phyloP scores from a whole-genome alignment of 2,888 invertebrate genomes.

The Drosophila nigritarsus region DNA sequence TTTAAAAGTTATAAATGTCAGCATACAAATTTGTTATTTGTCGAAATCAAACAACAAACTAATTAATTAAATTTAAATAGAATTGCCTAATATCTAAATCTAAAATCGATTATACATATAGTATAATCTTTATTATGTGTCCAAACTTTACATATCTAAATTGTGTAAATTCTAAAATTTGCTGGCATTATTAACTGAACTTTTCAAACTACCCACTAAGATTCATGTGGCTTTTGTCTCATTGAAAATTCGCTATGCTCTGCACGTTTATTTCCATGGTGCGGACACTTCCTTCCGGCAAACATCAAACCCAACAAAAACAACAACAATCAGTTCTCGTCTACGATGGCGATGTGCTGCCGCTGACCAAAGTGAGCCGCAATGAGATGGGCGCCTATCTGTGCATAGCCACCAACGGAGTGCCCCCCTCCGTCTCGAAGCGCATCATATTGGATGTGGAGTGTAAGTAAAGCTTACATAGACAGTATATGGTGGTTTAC shows the following conservation, averaged over 20 bases:
- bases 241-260: conserved; percentile 52
- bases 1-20: conserved; percentile 20
- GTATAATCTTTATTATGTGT: background rate
- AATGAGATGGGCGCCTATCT: conserved; percentile 88
- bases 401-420: conserved; percentile 89
- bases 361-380: conserved; percentile 93
- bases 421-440: conserved; percentile 96
- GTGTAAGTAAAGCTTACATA: conserved; percentile 86
- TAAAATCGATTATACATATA: background rate
- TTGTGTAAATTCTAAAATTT: background rate
- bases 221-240: conserved; percentile 34
- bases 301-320: conserved; percentile 49
- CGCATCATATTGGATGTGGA: conserved; percentile 96
- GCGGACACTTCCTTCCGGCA: conserved; percentile 55
- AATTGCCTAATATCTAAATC: background rate
- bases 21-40: background rate
- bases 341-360: conserved; percentile 93
- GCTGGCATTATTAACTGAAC: background rate
- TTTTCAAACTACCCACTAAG: conserved; percentile 30
- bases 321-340: conserved; percentile 88
- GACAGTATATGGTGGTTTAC: background rate
- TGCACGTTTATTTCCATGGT: conserved; percentile 61
- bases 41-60: background rate
- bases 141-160: background rate
- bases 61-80: background rate